Percentiles rank a stretch among this genome's conserved stretches.
phyloP scores from a whole-genome alignment of 2,797 vertebrate genomes.

The Synaphobranchus kaupii region DNA sequence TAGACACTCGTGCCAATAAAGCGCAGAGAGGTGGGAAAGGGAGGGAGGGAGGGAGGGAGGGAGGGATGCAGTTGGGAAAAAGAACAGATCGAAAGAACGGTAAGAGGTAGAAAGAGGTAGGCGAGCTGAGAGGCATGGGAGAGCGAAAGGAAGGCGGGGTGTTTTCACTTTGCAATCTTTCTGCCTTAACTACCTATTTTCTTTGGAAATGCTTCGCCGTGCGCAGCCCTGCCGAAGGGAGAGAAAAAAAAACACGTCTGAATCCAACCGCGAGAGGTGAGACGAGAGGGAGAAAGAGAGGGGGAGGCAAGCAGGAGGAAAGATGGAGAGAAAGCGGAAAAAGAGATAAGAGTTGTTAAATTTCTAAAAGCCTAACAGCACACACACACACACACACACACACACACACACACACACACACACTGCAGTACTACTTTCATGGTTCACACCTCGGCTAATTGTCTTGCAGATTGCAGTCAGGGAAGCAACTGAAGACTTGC shows the following conservation, averaged over 20 bases:
- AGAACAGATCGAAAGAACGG: background rate
- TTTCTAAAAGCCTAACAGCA: background rate
- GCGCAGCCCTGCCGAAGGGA: background rate
- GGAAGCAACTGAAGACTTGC: background rate
- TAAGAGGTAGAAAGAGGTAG: background rate
- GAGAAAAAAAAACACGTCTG: background rate
- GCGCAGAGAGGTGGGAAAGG: too few species aligned
- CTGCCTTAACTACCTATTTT: background rate
- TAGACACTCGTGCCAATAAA: too few species aligned
- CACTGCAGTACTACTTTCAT: background rate
- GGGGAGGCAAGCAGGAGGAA: background rate
- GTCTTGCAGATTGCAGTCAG: background rate
- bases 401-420: conserved; percentile 1
- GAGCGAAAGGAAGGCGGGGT: background rate
- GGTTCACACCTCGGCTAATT: background rate
- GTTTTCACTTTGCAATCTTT: background rate
- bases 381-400: background rate
- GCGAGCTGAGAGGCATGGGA: background rate
- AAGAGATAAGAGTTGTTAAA: background rate
- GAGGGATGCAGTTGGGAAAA: background rate
- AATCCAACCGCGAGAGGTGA: too few species aligned
- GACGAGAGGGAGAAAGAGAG: background rate
- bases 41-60: background rate
- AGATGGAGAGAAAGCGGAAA: background rate
- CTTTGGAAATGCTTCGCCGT: background rate